phyloP scores from a whole-genome alignment of 2,797 vertebrate species.

The Alauda arvensis region DNA sequence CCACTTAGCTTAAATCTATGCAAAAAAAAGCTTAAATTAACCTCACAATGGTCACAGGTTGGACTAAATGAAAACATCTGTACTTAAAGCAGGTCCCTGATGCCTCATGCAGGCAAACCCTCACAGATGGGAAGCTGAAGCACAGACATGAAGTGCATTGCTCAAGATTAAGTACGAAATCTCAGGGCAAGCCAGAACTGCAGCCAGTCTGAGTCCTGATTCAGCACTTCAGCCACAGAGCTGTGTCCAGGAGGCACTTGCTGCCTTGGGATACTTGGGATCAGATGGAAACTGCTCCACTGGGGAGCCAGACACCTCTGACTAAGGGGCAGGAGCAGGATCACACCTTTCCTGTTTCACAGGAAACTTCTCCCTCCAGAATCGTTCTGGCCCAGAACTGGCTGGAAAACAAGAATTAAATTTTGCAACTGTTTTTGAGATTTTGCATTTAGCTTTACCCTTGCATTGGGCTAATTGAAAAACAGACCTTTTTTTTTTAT shows the following conservation, averaged over 20 bases:
- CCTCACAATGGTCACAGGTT: neutral
- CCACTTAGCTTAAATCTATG: neutral
- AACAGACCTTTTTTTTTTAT: neutral
- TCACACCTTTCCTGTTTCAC: neutral
- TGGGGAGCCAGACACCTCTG: neutral
- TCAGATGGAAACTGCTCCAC: neutral
- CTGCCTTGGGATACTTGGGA: neutral
- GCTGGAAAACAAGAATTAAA: neutral
- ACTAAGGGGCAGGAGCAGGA: neutral
- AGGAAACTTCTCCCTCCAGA: neutral
- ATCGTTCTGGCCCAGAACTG: neutral
- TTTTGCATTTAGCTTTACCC: neutral
- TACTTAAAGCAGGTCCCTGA: neutral
- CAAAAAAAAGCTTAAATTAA: neutral
- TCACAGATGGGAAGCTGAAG: neutral
- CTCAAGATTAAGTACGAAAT: slow-evolving; percentile 30
- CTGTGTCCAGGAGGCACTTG: neutral
- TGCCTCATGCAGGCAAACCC: neutral
- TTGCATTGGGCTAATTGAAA: neutral
- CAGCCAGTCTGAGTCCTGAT: slow-evolving; percentile 3
- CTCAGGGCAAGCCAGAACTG: slow-evolving; percentile 43
- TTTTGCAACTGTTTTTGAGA: neutral
- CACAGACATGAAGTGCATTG: slow-evolving; percentile 13
- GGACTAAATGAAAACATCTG: neutral
- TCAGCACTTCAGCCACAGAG: slow-evolving; percentile 34